These are phyloP conservation scores for Petroica traversi DNA, from an alignment of 2,113 vertebrate species.

Conservation along the genomic window DNA sequence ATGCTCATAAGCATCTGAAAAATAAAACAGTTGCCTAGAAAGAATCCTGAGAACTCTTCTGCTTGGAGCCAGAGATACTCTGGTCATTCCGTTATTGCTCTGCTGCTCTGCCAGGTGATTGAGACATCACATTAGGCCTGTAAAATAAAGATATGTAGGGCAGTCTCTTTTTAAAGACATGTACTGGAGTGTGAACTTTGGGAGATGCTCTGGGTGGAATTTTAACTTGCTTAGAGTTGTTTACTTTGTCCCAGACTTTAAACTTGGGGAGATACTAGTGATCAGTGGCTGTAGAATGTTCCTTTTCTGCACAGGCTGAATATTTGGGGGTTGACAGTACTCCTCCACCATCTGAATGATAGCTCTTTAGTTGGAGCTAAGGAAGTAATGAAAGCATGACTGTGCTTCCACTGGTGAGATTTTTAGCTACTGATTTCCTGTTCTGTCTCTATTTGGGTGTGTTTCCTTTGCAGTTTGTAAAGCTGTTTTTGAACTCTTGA, in stretches of 20 bases:
- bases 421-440: background rate
- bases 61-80: background rate
- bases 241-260: background rate
- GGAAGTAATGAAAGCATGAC: background rate
- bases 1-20: background rate
- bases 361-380: background rate
- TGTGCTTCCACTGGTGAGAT: background rate
- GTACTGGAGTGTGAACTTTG: background rate
- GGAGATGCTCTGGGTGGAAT: background rate
- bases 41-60: background rate
- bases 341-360: background rate
- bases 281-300: background rate
- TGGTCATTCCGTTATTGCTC: background rate
- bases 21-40: background rate
- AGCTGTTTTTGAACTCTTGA: background rate
- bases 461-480: background rate
- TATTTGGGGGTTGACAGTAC: background rate
- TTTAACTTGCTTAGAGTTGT: background rate
- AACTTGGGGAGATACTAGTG: background rate
- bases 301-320: background rate
- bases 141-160: background rate
- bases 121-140: background rate
- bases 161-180: background rate
- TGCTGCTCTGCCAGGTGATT: background rate
- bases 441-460: background rate